Base-by-base conservation (phyloP, 2,888 invertebrate genomes). In the Hypomecis punctinalis region DNA sequence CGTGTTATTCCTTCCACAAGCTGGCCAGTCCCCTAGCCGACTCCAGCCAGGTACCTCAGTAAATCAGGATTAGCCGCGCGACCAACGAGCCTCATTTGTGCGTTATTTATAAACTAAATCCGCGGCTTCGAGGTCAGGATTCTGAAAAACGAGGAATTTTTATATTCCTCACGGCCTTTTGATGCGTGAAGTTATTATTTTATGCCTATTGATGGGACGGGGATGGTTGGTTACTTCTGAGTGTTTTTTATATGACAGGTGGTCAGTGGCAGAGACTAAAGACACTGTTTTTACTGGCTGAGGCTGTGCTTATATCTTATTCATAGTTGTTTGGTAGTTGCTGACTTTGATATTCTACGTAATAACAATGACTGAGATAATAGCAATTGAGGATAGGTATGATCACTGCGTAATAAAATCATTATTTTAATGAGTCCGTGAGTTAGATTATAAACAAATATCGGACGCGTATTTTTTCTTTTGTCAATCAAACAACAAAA, bases 51-150 rank as follows among this genome's bases (percentile, higher is more conserved):
- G 87, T 78, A 61, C 73, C 81, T 78, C 85, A 75, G 83, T 91
- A 91, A 91, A 91, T 91, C 91, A 91, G 90, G 90, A 88, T 91
- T 91, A 91, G 81, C 77, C 72, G 64, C 72, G 76, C 75, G 78
- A 73, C 83, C 85, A 83, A 84, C 83, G 81, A 84, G 85, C 67
- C 88, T 88, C 90, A 86, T 91, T 91, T 89, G 82, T 81, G 81
- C 65, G 87, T 90, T 90, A 91, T 91, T 91, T 90, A 90, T 90
- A 89, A 81, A 85, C 80, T 82, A 85, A 86, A 86, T 82, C 84
- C 83, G 76, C 74, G 69, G 74, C 55, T 43, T 47, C 65, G 65
- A 66, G 61, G 65, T 53, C 65, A 71, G 74, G 61, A 74, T 76
- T 78, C 75, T 79, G 80, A 79, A 79, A 82, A 83, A 78, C 77